phyloP scores from a whole-genome alignment of 2,113 vertebrate species.

The Gnathonemus longibarbis region DNA sequence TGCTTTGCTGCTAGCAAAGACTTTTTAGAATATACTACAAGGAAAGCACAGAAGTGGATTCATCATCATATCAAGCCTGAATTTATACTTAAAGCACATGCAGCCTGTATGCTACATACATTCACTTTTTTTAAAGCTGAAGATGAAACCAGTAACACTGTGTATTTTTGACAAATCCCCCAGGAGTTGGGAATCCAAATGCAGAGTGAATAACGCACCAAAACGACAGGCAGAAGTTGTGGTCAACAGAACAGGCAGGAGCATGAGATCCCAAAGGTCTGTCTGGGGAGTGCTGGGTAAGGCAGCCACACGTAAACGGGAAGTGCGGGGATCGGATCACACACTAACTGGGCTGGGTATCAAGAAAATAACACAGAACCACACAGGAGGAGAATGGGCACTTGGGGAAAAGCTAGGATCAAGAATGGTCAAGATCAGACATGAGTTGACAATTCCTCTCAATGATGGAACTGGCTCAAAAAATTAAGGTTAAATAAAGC shows the following conservation, averaged over 20 bases:
- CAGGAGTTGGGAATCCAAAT: not conserved
- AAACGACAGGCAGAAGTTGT: not conserved
- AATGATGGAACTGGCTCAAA: not conserved
- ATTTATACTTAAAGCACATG: not conserved
- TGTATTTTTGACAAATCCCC: not conserved
- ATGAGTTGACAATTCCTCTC: not conserved
- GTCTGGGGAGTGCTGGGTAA: not conserved
- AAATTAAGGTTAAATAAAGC: not conserved
- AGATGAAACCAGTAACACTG: not conserved
- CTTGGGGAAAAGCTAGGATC: not conserved
- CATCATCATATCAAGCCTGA: not conserved
- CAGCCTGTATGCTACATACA: not conserved
- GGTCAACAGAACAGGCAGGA: not conserved
- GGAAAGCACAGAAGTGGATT: not conserved
- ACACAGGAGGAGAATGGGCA: not conserved
- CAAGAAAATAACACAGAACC: not conserved
- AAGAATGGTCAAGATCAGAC: not conserved
- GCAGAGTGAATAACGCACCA: not conserved
- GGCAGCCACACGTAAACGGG: not conserved
- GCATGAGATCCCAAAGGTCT: not conserved
- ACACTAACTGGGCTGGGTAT: not conserved
- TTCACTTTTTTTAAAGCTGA: not conserved
- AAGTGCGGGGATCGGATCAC: not conserved
- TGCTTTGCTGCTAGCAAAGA: not conserved
- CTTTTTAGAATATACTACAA: not conserved